Evolutionary conservation across 64 coral and sea anemone species (phyloP).

Genomic region (Stichodactyla helianthus): DNA sequence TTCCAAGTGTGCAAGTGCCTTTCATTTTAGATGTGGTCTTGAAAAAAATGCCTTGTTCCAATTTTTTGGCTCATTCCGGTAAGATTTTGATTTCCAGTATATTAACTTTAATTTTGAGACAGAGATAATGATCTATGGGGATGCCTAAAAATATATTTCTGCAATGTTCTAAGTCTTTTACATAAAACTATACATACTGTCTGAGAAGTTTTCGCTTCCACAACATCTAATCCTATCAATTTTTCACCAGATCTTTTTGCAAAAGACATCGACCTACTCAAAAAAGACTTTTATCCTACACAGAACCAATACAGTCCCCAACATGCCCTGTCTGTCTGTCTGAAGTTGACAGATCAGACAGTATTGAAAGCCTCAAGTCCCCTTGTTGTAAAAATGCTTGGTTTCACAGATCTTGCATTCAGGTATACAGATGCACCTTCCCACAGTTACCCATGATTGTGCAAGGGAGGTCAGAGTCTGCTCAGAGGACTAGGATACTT

Average conservation of each 20-base stretch:
- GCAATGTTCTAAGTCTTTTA: no score
- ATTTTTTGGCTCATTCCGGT: conserved; percentile 83
- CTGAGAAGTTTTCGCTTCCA: no score
- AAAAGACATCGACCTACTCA: conserved; percentile 66
- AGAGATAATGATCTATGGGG: no score
- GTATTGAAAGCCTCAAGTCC: conserved; percentile 30
- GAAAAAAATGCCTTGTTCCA: conserved; percentile 64
- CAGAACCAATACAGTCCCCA: not conserved
- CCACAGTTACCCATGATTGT: no score
- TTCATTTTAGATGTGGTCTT: conserved; percentile 73
- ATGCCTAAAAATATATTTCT: no score
- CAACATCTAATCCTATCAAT: not conserved
- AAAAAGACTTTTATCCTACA: not conserved
- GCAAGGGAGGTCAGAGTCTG: no score
- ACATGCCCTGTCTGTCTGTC: conserved; percentile 72
- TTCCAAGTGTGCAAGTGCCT: conserved; percentile 41
- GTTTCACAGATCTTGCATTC: conserved; percentile 78
- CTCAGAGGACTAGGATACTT: no score
- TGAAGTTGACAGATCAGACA: conserved; percentile 26
- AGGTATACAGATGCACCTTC: conserved; percentile 39
- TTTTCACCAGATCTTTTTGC: conserved; percentile 54
- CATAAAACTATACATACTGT: no score
- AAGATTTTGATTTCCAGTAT: not conserved
- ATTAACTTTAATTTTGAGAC: no score
- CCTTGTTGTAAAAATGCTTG: conserved; percentile 84